phyloP scores from a whole-genome alignment of 37 sponge, comb jelly and placozoan species.

The Aphrocallistes beatrix region DNA sequence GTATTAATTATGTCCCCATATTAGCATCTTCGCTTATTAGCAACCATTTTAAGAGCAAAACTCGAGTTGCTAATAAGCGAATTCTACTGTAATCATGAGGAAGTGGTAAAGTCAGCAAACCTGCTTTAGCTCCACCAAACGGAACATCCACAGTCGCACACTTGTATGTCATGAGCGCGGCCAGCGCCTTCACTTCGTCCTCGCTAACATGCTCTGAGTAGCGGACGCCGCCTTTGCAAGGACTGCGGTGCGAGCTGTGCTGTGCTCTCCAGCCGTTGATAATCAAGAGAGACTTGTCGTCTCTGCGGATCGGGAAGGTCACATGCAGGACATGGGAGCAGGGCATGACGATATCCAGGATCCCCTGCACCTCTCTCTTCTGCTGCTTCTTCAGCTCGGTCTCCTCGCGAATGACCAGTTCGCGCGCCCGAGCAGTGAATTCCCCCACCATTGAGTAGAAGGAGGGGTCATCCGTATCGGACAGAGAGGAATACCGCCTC shows the following conservation, averaged over 20 bases:
- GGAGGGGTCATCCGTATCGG: neutral
- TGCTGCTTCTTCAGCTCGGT: neutral
- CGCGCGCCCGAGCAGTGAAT: neutral
- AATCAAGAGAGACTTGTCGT: slow-evolving; percentile 63
- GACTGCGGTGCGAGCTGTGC: slow-evolving; percentile 88
- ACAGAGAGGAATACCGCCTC: neutral
- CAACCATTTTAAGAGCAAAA: no score
- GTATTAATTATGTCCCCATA: no score
- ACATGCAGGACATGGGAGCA: slow-evolving; percentile 72
- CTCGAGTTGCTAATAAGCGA: no score
- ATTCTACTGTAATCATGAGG: no score
- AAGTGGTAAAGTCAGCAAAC: no score
- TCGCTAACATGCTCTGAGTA: slow-evolving; percentile 72
- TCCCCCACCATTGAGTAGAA: slow-evolving; percentile 8
- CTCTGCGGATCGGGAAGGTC: slow-evolving; percentile 53
- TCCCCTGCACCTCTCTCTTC: slow-evolving; percentile 27
- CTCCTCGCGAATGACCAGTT: neutral
- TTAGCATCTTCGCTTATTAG: no score
- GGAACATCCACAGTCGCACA: slow-evolving; percentile 97
- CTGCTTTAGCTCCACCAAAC: slow-evolving; percentile 97
- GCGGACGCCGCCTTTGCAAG: slow-evolving; percentile 91
- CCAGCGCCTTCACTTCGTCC: slow-evolving; percentile 91
- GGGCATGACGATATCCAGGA: slow-evolving; percentile 62
- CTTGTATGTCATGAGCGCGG: slow-evolving; percentile 97
- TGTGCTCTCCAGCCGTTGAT: slow-evolving; percentile 89